Evolutionary conservation across 1,140 invertebrate species (phyloP).

Genomic region (Oncopodura yosiiana): DNA sequence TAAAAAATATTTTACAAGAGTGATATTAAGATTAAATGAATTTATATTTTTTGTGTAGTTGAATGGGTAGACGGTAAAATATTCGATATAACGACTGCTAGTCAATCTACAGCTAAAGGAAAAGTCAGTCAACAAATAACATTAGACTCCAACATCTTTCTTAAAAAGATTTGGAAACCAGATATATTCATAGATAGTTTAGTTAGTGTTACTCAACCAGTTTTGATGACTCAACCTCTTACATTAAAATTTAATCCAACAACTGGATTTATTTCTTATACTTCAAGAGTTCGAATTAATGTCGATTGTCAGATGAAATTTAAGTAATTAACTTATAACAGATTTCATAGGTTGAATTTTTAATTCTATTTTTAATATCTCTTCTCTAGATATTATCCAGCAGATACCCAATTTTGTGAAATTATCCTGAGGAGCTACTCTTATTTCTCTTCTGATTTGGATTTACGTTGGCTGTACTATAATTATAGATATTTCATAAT

Average conservation of each 20-base stretch:
- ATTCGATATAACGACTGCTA: slow-evolving; percentile 8
- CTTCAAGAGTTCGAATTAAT: no score
- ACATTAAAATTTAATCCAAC: slow-evolving; percentile 14
- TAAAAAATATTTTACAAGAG: no score
- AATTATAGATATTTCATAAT: no score
- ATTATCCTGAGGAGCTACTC: slow-evolving; percentile 9
- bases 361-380: no score
- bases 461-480: slow-evolving; percentile 17
- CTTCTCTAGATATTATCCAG: no score
- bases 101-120: neutral
- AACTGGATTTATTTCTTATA: slow-evolving; percentile 23
- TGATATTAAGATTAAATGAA: no score
- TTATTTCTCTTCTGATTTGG: slow-evolving; percentile 10
- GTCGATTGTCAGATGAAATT: no score
- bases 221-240: slow-evolving; percentile 14
- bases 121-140: slow-evolving; percentile 6
- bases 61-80: slow-evolving; percentile 23
- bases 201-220: slow-evolving; percentile 8
- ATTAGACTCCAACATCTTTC: slow-evolving; percentile 14
- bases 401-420: slow-evolving; percentile 8
- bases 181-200: slow-evolving; percentile 22
- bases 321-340: no score
- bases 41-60: no score
- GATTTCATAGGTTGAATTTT: no score
- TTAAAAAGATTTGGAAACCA: slow-evolving; percentile 21